These are phyloP conservation scores for Acleris cristana DNA, from an alignment of 2,888 invertebrate species.

Conservation along the genomic window DNA sequence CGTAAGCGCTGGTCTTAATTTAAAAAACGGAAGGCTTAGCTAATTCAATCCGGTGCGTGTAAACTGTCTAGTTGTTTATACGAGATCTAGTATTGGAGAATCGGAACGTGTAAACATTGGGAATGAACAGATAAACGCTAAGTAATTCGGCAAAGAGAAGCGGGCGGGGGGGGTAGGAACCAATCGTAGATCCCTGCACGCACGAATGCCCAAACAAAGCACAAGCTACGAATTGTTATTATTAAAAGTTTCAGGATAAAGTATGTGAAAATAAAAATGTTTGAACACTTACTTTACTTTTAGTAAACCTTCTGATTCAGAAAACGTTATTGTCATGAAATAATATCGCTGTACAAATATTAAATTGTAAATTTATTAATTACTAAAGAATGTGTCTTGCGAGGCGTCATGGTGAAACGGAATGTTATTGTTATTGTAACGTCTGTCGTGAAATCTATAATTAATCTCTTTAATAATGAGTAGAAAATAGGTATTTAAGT, in stretches of 20 bases:
- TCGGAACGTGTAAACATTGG: constrained; percentile 36
- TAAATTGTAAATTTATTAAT: no score
- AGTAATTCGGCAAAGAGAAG: constrained; percentile 56
- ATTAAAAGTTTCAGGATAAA: background rate
- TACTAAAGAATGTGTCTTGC: no score
- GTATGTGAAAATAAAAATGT: background rate
- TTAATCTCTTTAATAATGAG: no score
- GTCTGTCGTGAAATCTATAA: no score
- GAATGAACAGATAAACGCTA: constrained; percentile 44
- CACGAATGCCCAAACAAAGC: constrained; percentile 71
- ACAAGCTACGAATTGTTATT: constrained; percentile 55
- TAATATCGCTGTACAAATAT: no score
- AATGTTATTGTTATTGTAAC: no score
- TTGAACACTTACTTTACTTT: no score
- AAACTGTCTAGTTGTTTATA: constrained; percentile 1
- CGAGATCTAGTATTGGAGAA: background rate
- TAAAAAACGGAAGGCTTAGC: constrained; percentile 6
- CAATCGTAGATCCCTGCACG: constrained; percentile 72
- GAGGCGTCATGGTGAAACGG: no score
- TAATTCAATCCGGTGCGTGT: background rate
- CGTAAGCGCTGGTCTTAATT: constrained; percentile 3
- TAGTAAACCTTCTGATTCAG: no score
- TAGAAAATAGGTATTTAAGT: no score
- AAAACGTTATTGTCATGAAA: no score
- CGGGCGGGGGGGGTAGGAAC: constrained; percentile 53